Conservation (phyloP, 2,888 invertebrate genomes). For the Tetranychus piercei region DNA sequence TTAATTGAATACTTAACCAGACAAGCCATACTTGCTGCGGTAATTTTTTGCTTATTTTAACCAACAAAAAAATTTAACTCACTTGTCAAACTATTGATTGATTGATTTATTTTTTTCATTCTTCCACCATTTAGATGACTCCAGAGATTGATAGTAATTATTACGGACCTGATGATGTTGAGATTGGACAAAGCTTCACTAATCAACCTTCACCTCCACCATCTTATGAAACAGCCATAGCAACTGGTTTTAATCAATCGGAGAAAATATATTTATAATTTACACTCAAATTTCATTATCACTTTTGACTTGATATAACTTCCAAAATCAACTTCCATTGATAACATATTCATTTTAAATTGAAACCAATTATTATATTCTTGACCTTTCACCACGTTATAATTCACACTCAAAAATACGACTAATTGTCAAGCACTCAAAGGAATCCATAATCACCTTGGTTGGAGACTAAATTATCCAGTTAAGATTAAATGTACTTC, state of each 20-base stretch:
- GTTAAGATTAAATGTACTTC: too few species aligned
- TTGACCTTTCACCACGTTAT: too few species aligned
- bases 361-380: too few species aligned
- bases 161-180: neutral
- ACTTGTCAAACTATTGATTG: neutral
- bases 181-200: neutral
- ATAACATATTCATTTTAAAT: neutral
- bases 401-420: too few species aligned
- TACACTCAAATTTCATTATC: neutral
- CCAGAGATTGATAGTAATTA: neutral
- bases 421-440: too few species aligned
- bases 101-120: neutral
- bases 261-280: neutral
- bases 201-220: neutral
- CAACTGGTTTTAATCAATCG: neutral
- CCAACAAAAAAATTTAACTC: neutral
- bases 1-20: conserved; percentile 4
- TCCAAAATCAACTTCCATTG: neutral
- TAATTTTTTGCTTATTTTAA: neutral
- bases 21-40: conserved; percentile 7
- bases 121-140: neutral
- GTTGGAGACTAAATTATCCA: too few species aligned
- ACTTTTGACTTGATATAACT: neutral
- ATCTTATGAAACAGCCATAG: neutral
- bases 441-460: too few species aligned